Evolutionary conservation across 2,888 invertebrate genomes (phyloP), one percentile per base, ranked within the genome.

Genomic region (Brenthis ino): DNA sequence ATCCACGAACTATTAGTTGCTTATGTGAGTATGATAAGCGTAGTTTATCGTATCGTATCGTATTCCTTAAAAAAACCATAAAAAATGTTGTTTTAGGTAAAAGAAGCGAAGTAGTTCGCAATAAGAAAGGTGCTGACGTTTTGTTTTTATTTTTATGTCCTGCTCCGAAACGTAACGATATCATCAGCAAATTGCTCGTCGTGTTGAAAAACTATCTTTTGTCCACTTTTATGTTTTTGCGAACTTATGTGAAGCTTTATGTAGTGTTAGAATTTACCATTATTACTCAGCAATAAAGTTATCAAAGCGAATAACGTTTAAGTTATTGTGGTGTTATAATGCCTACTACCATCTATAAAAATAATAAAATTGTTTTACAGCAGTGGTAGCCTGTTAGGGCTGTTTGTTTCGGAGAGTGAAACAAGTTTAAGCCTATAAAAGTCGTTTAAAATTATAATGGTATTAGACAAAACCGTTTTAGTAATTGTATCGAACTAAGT

Each of bases 121-220:
- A 16, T 28, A n/a, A 24, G n/a, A 48, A 60, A 60, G 60, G 50
- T 60, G 60, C 60, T 50, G 60, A 50, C 50, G 16, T 28, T 50
- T 60, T 60, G 50, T 60, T 50, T 58, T 60, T 33, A 60, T 60
- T 48, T 60, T 60, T n/a, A 60, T 16, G 60, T 60, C 60, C 60
- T 28, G 48, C 50, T 50, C 33, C 28, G 50, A 28, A 50, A 50
- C 60, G 60, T 60, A 28, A 60, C 50, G 60, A 50, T 16, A 16
- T 60, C 60, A 60, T 50, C 60, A 60, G 60, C 50, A 33, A 50
- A 60, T 60, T 60, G 50, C 28, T 33, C 28, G 60, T 33, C n/a
- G 33, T 60, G 60, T 50, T 50, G 48, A 48, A 24, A 24, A 57
- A 57, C 60, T 50, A 50, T 48, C 37, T 16, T 56, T 16, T 57